Evolutionary conservation across 2,113 vertebrate genomes (phyloP), one percentile per base, ranked within the genome.

Genomic region (Cephalopterus ornatus): DNA sequence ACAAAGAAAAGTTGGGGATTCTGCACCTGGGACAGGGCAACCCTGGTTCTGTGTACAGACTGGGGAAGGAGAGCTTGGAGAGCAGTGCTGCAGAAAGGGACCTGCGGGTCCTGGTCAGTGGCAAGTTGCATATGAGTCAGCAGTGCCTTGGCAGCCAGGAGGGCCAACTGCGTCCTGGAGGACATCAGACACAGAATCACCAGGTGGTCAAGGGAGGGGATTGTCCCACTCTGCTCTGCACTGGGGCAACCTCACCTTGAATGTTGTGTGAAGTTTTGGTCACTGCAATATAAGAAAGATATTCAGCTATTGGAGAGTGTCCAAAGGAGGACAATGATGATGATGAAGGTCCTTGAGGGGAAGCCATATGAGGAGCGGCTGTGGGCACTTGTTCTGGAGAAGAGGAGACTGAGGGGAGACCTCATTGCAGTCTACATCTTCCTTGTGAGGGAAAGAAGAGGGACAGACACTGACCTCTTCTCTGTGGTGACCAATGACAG

Each of bases 181-280:
- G 0, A 3, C 24, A 41, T n/a, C 46, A 62, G 55, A 17, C 0
- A 62, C 11, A 47, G 41, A 30, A 55, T n/a, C 0, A 0, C 24
- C 53, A 83, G 47, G 7, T 0, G 0, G 39, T 18, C 4, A n/a
- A 68, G 17, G 4, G 24, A 47, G n/a, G 39, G 12, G 9, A 76
- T 41, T 62, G 41, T 62, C 24, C 62, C 0, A 0, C 71, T 68
- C n/a, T 76, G n/a, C 47, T 70, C 21, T 76, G 52, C 1, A 1
- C 32, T 73, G 53, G 6, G 9, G 9, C 0, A 0, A 46, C 14
- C 39, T 75, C 39, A 53, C 23, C 26, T 46, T 0, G 0, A 82
- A 20, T 32, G 3, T 6, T 8, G 39, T 14, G 53, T 8, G 2
- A 9, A 41, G 62, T 3, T 62, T 19, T 62, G 55, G 24, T 8